Percentiles rank a stretch among this genome's conserved stretches.
Evolutionary conservation across 2,797 vertebrate genomes (phyloP).

Genomic region (Pitangus sulphuratus): DNA sequence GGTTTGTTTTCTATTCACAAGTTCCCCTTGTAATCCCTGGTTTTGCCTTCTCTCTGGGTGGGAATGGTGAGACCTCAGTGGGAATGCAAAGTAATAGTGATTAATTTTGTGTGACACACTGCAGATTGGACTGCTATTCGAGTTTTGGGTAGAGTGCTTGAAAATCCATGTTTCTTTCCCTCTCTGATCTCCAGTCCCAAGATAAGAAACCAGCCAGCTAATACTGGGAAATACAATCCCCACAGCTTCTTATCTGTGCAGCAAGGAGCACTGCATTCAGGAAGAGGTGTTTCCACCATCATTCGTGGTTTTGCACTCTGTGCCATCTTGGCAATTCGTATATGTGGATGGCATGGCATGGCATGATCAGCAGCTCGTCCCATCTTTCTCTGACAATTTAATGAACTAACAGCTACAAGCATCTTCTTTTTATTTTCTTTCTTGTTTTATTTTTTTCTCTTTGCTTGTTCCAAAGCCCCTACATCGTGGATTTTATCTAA

Average conservation of each 20-base stretch:
- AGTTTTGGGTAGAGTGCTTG: background rate
- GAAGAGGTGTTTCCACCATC: background rate
- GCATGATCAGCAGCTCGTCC: background rate
- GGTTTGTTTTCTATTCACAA: background rate
- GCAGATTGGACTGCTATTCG: background rate
- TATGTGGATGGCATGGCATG: rapidly evolving
- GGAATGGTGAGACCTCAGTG: background rate
- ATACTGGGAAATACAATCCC: background rate
- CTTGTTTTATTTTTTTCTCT: background rate
- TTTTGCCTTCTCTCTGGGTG: background rate
- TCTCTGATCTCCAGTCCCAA: background rate
- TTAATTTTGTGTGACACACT: background rate
- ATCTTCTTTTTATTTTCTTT: background rate
- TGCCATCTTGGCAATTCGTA: background rate
- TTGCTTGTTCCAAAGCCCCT: background rate
- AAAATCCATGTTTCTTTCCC: background rate
- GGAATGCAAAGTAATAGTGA: background rate
- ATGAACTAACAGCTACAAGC: background rate
- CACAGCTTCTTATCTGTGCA: background rate
- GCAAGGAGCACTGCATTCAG: background rate
- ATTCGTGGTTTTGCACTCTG: background rate
- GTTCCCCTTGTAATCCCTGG: background rate
- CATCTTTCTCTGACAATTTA: background rate
- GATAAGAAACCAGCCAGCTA: background rate
- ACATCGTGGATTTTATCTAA: background rate